Percentiles rank a stretch among this genome's conserved stretches.
phyloP scores from a whole-genome alignment of 92 coral and sea anemone species.

The Zoanthus sociatus region DNA sequence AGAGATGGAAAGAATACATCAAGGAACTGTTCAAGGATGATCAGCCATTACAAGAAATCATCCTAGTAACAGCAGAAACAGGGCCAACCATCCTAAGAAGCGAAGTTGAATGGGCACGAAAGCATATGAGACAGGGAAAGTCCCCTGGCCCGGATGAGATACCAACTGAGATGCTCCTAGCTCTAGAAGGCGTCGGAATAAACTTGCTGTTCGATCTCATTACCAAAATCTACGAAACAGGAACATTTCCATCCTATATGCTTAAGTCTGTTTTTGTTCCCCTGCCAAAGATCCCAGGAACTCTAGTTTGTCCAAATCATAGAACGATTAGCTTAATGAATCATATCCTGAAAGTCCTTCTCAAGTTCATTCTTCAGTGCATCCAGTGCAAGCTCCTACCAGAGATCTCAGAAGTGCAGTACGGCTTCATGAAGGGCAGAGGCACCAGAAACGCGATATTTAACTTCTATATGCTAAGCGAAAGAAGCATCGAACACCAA shows the following conservation, averaged over 20 bases:
- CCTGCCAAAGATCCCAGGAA: not conserved
- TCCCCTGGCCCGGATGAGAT: not conserved
- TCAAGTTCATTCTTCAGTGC: not conserved
- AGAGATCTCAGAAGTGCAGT: not conserved
- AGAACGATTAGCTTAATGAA: slow-evolving; percentile 14
- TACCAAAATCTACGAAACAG: not conserved
- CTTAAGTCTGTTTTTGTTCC: not conserved
- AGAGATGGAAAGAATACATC: slow-evolving; percentile 5
- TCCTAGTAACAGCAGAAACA: not conserved
- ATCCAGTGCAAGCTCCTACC: not conserved
- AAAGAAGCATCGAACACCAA: not conserved
- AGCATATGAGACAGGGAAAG: not conserved
- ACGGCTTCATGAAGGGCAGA: not conserved
- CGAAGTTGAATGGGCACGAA: not conserved
- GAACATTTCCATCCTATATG: not conserved
- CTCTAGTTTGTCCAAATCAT: not conserved
- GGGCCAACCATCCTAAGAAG: not conserved
- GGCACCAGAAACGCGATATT: slow-evolving; percentile 10
- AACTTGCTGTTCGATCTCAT: not conserved
- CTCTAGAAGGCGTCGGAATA: not conserved
- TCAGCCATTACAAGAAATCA: not conserved
- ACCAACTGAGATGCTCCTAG: not conserved
- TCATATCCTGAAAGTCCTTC: not conserved
- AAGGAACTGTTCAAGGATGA: not conserved
- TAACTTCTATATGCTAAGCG: not conserved